These are phyloP conservation scores for Corythoichthys intestinalis DNA, from an alignment of 2,113 vertebrate genomes.

Conservation along the genomic window DNA sequence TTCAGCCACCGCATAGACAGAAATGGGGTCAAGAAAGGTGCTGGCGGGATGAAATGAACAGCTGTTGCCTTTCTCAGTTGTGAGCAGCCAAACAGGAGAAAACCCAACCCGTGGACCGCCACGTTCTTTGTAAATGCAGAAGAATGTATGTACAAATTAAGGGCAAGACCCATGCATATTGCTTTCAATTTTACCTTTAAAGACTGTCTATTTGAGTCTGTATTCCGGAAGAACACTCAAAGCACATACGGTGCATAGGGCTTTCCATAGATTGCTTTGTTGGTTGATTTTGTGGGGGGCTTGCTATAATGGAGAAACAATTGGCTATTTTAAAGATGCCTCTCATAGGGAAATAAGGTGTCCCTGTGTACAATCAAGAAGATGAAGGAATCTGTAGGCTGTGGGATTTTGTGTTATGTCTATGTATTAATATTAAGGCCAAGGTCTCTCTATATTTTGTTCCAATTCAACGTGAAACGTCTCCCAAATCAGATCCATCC, in stretches of 20 bases:
- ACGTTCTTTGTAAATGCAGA: constrained; percentile 63
- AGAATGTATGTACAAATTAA: constrained; percentile 76
- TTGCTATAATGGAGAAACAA: constrained; percentile 69
- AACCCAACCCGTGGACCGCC: constrained; percentile 21
- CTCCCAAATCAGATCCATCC: constrained; percentile 47
- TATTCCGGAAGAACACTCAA: constrained; percentile 57
- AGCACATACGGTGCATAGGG: constrained; percentile 60
- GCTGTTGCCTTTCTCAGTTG: constrained; percentile 79
- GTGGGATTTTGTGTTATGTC: constrained; percentile 40
- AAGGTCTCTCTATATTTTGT: constrained; percentile 38
- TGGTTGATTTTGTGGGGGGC: constrained; percentile 42
- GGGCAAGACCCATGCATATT: constrained; percentile 74
- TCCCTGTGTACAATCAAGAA: constrained; percentile 47
- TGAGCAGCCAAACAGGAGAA: constrained; percentile 66
- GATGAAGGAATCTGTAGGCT: constrained; percentile 37
- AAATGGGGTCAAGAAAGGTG: constrained; percentile 95
- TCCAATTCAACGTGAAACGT: constrained; percentile 54
- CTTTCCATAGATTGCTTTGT: constrained; percentile 61
- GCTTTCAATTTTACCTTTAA: constrained; percentile 60
- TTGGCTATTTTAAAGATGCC: constrained; percentile 70
- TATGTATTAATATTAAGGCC: constrained; percentile 61
- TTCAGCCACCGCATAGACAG: constrained; percentile 79
- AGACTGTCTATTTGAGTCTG: constrained; percentile 47
- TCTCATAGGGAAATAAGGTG: constrained; percentile 69
- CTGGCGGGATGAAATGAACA: constrained; percentile 87